Evolutionary conservation across 2,888 invertebrate species (phyloP), one percentile per base, ranked within the genome.

Genomic region (Diarsia brunnea): DNA sequence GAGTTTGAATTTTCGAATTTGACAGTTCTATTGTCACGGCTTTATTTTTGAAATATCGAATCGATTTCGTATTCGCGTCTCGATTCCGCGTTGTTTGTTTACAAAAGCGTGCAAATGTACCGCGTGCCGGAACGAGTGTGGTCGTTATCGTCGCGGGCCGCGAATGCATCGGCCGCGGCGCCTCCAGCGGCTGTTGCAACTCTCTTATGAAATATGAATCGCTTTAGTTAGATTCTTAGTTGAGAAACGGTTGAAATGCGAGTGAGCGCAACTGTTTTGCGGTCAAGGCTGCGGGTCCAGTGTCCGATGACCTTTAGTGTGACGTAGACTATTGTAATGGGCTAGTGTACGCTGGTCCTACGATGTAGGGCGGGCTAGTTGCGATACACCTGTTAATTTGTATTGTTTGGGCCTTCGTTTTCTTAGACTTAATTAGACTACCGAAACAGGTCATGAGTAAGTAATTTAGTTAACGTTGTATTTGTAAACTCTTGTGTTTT

Each of bases 181-280:
- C 85, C 85, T 79, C 81, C 80, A 87, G 73, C 77, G 70, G 86
- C 91, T 92, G 91, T 91, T 92, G 93, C 90, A 93, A 92, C 86
- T 84, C 74, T 90, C 93, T 96, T 95, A 93, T 93, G 95, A 95
- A 96, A 96, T 94, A 93, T 94, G 93, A 94, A 92, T 93, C 93
- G 94, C 92, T 94, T 94, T 88, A 88, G 86, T 88, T 94, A 95
- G 96, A 95, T 94, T 93, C 93, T 89, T 87, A 89, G 94, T 95
- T 95, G 95, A 91, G 96, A 95, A 96, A 95, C 89, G 81, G 85
- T 83, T 85, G 93, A 88, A 92, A 91, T 91, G 89, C 82, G 87
- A 92, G 95, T 95, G 95, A 95, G 92, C 94, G 96, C 94, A 94
- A 94, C 89, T 75, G 88, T 93, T 95, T 93, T 92, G 93, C 91